Conservation (phyloP, 2,888 invertebrate species). For the Mimumesa dahlbomi region DNA sequence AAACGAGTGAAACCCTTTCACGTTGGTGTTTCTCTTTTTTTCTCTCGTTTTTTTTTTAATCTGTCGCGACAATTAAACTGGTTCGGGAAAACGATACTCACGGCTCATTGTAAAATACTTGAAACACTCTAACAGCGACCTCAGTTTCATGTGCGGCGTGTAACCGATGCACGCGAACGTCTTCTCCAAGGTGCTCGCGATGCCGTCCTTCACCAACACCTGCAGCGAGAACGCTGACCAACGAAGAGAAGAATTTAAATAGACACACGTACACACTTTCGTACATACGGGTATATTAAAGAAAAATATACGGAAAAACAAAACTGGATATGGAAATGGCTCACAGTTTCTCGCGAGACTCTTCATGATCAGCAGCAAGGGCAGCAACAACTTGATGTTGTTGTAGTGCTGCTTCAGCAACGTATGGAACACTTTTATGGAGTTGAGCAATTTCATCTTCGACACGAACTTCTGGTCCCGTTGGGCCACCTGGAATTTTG, state of each 20-base stretch:
- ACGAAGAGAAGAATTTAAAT: background rate
- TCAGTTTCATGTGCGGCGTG: conserved; percentile 84
- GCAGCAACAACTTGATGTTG: conserved; percentile 83
- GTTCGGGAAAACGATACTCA: conserved; percentile 72
- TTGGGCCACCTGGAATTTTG: conserved; percentile 68
- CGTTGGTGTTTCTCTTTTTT: too few species aligned
- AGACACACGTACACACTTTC: background rate
- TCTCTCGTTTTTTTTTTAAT: too few species aligned
- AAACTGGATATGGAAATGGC: too few species aligned
- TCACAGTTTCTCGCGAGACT: conserved; percentile 84
- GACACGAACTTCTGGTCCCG: conserved; percentile 85
- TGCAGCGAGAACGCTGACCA: conserved; percentile 78
- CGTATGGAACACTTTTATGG: conserved; percentile 84
- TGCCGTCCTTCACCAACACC: conserved; percentile 83
- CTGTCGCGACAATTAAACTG: too few species aligned
- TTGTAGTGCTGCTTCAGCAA: conserved; percentile 84
- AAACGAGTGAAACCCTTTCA: too few species aligned
- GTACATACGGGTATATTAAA: background rate
- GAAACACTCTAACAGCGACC: conserved; percentile 85
- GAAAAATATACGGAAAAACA: too few species aligned
- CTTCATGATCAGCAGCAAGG: conserved; percentile 83
- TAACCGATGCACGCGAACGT: conserved; percentile 83
- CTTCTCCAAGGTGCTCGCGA: conserved; percentile 83
- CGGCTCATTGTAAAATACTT: conserved; percentile 87
- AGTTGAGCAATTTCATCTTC: conserved; percentile 84